Evolutionary conservation across 2,113 vertebrate genomes (phyloP).

Genomic region (Perca schrenkii): DNA sequence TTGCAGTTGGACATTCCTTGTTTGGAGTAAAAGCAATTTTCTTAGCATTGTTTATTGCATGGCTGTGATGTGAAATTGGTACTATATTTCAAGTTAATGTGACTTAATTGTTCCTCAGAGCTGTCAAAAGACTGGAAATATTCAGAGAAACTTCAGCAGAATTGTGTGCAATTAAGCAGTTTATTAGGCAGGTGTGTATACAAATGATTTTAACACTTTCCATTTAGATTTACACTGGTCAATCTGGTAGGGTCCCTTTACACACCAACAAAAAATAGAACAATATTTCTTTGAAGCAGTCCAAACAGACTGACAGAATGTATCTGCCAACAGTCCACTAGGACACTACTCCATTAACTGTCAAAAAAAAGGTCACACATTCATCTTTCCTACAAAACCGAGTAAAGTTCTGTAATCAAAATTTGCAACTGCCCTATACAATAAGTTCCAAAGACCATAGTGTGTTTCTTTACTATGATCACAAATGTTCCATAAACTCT

Average conservation of each 20-base stretch:
- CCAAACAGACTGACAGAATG: conserved; percentile 50
- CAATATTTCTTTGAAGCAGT: conserved; percentile 74
- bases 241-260: conserved; percentile 78
- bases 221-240: conserved; percentile 82
- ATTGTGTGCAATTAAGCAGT: conserved; percentile 80
- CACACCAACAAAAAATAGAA: conserved; percentile 77
- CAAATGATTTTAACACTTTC: conserved; percentile 85
- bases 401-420: conserved; percentile 39
- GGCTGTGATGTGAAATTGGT: neutral
- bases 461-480: conserved; percentile 19
- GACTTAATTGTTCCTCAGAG: neutral
- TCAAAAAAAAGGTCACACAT: conserved; percentile 59
- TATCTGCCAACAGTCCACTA: conserved; percentile 37
- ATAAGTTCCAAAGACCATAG: conserved; percentile 26
- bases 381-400: conserved; percentile 55
- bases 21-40: neutral
- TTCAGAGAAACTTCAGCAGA: conserved; percentile 16
- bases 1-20: neutral
- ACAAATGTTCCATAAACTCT: conserved; percentile 33
- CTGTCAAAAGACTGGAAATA: neutral
- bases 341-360: conserved; percentile 41
- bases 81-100: neutral
- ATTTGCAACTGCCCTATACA: conserved; percentile 54
- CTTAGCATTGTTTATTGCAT: neutral
- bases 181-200: conserved; percentile 88